These are phyloP conservation scores for Napeogenes sylphis DNA, from an alignment of 2,888 invertebrate species.

Conservation along the genomic window DNA sequence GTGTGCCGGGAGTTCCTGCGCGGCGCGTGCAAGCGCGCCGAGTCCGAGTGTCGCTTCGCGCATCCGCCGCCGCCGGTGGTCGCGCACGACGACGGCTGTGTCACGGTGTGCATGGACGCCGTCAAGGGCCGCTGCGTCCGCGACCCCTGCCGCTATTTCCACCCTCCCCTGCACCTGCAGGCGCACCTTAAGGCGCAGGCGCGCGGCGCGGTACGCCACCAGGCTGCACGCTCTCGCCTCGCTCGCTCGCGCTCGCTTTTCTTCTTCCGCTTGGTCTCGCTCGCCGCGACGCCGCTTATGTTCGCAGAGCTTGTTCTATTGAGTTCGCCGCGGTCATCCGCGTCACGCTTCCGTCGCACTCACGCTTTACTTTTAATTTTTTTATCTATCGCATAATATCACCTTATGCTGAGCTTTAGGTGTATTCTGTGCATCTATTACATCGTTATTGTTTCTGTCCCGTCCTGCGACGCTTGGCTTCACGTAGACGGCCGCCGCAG, in stretches of 20 bases:
- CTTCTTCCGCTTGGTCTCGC: conserved; percentile 73
- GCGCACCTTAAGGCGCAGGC: conserved; percentile 99
- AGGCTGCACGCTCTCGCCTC: conserved; percentile 74
- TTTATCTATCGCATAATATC: conserved; percentile 75
- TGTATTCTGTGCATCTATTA: conserved; percentile 78
- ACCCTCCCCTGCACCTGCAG: conserved; percentile 99
- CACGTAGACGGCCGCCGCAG: conserved; percentile 76
- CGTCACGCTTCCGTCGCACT: conserved; percentile 78
- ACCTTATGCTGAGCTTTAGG: conserved; percentile 77
- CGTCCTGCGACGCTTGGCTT: conserved; percentile 78
- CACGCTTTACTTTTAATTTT: conserved; percentile 75
- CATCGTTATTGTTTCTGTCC: conserved; percentile 78
- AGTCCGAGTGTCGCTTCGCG: conserved; percentile 99
- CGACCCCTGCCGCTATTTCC: conserved; percentile 99
- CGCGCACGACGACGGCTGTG: conserved; percentile 98
- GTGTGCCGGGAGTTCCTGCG: conserved; percentile 99
- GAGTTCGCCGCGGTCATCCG: conserved; percentile 65
- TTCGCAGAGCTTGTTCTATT: conserved; percentile 73
- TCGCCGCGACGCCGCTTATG: conserved; percentile 75
- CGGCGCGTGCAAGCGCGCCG: conserved; percentile 98
- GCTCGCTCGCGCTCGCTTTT: conserved; percentile 69
- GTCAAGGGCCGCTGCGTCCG: conserved; percentile 99
- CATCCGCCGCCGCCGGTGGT: conserved; percentile 98
- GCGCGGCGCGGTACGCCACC: conserved; percentile 93
- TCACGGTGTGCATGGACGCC: conserved; percentile 99